Conservation (phyloP, 2,797 vertebrate genomes). For the Intellagama lesueurii region DNA sequence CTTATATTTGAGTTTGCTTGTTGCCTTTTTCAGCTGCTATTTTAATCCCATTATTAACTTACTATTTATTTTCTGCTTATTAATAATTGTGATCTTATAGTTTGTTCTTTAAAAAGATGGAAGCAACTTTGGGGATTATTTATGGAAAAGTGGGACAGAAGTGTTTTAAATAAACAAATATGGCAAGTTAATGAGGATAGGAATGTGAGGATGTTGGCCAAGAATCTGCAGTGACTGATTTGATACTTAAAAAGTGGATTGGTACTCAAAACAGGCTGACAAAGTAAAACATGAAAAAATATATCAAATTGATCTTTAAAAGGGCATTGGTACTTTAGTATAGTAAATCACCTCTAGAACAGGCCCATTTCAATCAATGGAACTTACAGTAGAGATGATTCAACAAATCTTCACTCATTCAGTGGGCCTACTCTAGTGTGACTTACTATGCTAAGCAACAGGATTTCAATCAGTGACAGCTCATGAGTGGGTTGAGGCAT, state of each 20-base stretch:
- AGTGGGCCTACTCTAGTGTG: too few species aligned
- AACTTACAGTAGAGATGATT: background rate
- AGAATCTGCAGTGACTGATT: background rate
- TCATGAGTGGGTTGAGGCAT: too few species aligned
- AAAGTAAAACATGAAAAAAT: slow-evolving; percentile 10
- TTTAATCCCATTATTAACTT: background rate
- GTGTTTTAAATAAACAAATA: background rate
- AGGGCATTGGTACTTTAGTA: background rate
- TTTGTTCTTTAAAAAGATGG: too few species aligned
- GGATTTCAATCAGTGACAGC: too few species aligned
- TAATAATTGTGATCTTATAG: background rate
- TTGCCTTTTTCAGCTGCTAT: too few species aligned
- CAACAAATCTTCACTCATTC: too few species aligned
- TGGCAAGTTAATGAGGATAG: background rate
- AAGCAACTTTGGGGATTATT: background rate
- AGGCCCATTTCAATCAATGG: too few species aligned
- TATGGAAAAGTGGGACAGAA: background rate
- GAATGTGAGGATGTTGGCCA: background rate
- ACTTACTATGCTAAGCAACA: too few species aligned
- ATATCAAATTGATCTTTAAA: background rate
- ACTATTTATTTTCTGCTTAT: background rate
- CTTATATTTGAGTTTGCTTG: background rate
- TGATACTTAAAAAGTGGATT: background rate
- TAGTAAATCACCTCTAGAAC: background rate
- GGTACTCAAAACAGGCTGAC: slow-evolving; percentile 11